A percentile compares a stretch with the other conserved stretches of the same genome.
phyloP scores from a whole-genome alignment of 2,113 vertebrate species.

The Eudorcas thomsonii region DNA sequence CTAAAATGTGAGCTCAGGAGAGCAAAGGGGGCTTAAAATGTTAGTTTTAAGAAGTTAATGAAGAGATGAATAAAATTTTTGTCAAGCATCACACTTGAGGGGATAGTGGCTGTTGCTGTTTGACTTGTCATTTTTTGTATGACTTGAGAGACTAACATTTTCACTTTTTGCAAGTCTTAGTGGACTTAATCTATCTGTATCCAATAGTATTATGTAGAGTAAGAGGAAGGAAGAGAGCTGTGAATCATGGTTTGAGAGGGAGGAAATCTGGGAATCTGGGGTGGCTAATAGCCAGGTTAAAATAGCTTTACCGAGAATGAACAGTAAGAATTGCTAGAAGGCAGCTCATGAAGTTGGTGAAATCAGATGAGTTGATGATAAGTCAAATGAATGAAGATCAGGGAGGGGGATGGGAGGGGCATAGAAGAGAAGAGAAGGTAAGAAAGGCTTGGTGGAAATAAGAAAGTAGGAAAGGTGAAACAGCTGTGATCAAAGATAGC shows the following conservation, averaged over 20 bases:
- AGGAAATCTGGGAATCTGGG: background rate
- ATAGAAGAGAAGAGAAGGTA: background rate
- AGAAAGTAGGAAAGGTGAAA: background rate
- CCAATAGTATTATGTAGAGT: background rate
- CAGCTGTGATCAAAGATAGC: background rate
- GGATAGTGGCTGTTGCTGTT: background rate
- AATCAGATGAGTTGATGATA: background rate
- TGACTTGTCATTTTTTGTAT: background rate
- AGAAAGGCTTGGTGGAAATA: background rate
- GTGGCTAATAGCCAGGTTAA: background rate
- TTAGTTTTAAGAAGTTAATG: background rate
- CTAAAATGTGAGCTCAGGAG: background rate
- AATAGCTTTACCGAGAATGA: background rate
- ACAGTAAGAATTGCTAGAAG: background rate
- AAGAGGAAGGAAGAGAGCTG: background rate
- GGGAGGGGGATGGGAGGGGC: background rate
- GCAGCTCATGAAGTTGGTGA: background rate
- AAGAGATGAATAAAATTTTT: background rate
- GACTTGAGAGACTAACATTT: background rate
- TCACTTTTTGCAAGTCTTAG: background rate
- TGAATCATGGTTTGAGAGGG: background rate
- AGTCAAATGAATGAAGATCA: background rate
- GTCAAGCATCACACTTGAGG: background rate
- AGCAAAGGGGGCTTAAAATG: background rate
- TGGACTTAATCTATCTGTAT: background rate